Conservation (phyloP, 2,888 invertebrate species). For the Nasonia oneida region DNA sequence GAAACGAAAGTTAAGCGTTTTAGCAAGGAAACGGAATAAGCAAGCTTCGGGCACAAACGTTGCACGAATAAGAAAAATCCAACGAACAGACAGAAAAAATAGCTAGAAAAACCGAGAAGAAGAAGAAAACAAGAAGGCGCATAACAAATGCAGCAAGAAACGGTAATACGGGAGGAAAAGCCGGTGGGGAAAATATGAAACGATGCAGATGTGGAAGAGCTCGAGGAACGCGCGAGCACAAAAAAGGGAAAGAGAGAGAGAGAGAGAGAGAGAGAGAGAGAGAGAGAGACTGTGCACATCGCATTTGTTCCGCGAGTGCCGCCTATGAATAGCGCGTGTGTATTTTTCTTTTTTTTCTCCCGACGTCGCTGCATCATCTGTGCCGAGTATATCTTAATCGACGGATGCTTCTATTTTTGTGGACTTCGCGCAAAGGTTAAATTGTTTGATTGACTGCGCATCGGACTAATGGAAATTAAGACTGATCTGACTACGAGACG, state of each 20-base stretch:
- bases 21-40: neutral
- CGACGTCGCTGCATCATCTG: too few relatives aligned
- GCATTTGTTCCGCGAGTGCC: slow-evolving; percentile 24
- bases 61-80: neutral
- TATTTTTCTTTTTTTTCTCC: neutral
- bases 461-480: neutral
- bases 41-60: neutral
- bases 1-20: too few relatives aligned
- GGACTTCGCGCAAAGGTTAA: neutral
- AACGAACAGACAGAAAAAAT: neutral
- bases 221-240: neutral
- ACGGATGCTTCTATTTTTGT: neutral
- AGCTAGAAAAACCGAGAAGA: neutral
- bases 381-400: neutral
- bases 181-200: slow-evolving; percentile 22
- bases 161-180: neutral
- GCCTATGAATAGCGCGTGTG: slow-evolving; percentile 41
- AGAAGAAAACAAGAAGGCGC: neutral
- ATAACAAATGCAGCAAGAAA: neutral
- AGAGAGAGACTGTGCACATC: neutral
- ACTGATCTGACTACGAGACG: too few relatives aligned
- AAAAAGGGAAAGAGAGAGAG: neutral
- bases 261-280: neutral
- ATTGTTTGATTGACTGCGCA: neutral
- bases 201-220: slow-evolving; percentile 4